Evolutionary conservation across 2,797 vertebrate species (phyloP), one percentile per base, ranked within the genome.

Genomic region (Sebastes taczanowskii): DNA sequence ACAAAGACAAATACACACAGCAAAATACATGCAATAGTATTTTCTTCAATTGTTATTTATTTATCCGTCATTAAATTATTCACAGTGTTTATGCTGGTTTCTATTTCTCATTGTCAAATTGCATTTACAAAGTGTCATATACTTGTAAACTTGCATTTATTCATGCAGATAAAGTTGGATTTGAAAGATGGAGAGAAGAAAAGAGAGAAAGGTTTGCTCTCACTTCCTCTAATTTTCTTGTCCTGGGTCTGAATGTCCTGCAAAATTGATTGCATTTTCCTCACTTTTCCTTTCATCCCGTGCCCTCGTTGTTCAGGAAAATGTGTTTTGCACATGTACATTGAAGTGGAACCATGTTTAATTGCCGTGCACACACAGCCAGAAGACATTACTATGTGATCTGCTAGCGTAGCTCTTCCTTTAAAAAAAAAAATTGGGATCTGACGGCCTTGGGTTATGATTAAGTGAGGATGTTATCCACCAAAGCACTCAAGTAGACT

Each of bases 301-400:
- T 71, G 78, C 88, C 83, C 77, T 87, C 89, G 81, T 91, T 94
- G 78, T 94, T 88, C 22, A 84, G 80, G 84, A 84, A 94, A 94
- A 94, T 89, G 90, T 95, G 94, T 90, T 93, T 92, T 92, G 86
- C 91, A 92, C 88, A 91, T 88, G 95, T 86, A 94, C 91, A 83
- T 67, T 89, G 89, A 92, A 94, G 88, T 92, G 86, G 92, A 91
- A 93, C 90, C 87, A 75, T 82, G 91, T 92, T 92, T 94, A 95
- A 95, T 94, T 95, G 90, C 84, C 79, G 59, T 76, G 70, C 69
- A 87, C 71, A 88, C 77, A 81, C 85, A 87, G 90, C 90, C 91
- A 90, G 86, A 86, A 93, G 88, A 91, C 91, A 91, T 88, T 77
- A 86, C 79, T 85, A 42, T 69, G 80, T 79, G 88, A 90, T 92